Evolutionary conservation across 2,797 vertebrate species (phyloP).

Genomic region (Sitta carolinensis): DNA sequence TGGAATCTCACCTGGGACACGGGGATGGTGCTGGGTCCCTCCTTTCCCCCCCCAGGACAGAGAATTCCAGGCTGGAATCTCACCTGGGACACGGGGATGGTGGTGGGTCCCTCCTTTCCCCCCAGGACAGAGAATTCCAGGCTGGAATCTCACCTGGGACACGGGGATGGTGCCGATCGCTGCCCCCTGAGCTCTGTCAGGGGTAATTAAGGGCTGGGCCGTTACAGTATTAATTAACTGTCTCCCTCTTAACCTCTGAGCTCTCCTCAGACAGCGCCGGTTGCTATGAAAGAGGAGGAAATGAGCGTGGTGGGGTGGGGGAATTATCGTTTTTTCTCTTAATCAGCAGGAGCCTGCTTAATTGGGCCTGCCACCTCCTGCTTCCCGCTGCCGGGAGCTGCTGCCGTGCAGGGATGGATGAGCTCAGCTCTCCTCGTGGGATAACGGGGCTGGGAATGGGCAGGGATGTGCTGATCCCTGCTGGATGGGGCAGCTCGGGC

Average conservation of each 20-base stretch:
- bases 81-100: neutral
- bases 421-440: neutral
- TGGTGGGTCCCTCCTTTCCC: neutral
- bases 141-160: neutral
- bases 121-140: fast-evolving
- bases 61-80: neutral
- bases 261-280: neutral
- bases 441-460: neutral
- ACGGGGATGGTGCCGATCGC: neutral
- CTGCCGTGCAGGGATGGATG: neutral
- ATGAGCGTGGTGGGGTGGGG: neutral
- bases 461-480: neutral
- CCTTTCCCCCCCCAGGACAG: neutral
- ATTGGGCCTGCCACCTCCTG: neutral
- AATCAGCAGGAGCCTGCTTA: slow-evolving; percentile 27
- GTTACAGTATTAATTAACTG: slow-evolving; percentile 43
- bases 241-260: slow-evolving; percentile 16
- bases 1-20: neutral
- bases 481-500: neutral
- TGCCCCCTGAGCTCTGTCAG: neutral
- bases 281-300: slow-evolving; percentile 28
- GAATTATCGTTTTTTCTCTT: neutral
- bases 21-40: neutral
- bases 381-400: neutral
- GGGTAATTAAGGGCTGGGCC: slow-evolving; percentile 31